Conservation (phyloP, 2,888 invertebrate species). For the Panzeria rudis region DNA sequence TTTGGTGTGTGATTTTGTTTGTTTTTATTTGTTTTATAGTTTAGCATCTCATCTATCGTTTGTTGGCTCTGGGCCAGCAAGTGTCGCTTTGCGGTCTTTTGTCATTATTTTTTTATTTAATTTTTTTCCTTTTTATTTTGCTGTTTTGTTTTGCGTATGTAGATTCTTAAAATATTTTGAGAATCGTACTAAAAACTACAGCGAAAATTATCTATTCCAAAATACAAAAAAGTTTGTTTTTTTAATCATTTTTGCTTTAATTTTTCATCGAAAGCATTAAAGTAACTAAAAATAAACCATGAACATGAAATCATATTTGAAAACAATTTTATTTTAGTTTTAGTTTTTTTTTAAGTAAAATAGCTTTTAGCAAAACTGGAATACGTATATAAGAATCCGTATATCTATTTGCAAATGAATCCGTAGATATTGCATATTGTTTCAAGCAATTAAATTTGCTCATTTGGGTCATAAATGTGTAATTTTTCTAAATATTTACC, state of each 20-base stretch:
- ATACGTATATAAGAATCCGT: not conserved
- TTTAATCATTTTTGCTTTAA: slow-evolving; percentile 2
- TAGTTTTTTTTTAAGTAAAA: not conserved
- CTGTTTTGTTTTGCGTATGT: slow-evolving; percentile 20
- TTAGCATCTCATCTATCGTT: slow-evolving; percentile 58
- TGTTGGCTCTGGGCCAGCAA: slow-evolving; percentile 70
- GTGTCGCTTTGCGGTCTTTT: slow-evolving; percentile 73
- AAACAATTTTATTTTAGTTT: slow-evolving; percentile 1
- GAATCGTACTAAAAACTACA: slow-evolving; percentile 14
- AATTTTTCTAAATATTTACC: slow-evolving; percentile 51
- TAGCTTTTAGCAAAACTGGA: not conserved
- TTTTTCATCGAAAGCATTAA: slow-evolving; percentile 10
- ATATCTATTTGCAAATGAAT: not conserved
- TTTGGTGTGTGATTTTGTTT: slow-evolving; percentile 13
- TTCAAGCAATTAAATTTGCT: not conserved
- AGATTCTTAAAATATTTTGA: slow-evolving; percentile 11
- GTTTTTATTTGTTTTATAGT: slow-evolving; percentile 43
- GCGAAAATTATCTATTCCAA: slow-evolving; percentile 49
- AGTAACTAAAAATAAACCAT: slow-evolving; percentile 66
- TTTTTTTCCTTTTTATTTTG: not conserved
- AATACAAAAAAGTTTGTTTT: slow-evolving; percentile 21
- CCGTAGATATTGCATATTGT: not conserved
- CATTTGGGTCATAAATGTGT: slow-evolving; percentile 65
- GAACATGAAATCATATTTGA: slow-evolving; percentile 69
- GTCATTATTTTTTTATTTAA: slow-evolving; percentile 41